A percentile compares a stretch with the other conserved stretches of the same genome.
Conservation (phyloP, 2,797 vertebrate genomes). For the Gallinago stenura region DNA sequence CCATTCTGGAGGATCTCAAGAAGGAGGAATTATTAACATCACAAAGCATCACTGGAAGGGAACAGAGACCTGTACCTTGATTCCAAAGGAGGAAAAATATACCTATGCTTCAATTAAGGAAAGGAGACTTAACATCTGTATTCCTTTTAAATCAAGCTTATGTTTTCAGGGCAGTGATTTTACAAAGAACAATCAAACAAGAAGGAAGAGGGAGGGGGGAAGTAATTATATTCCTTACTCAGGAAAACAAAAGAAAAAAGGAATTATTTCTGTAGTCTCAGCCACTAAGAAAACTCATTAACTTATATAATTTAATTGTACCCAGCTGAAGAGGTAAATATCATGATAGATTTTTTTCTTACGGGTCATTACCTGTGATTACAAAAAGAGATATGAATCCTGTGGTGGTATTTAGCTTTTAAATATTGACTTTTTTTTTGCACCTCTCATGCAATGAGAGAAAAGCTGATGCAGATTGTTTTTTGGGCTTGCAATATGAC, state of each 20-base stretch:
- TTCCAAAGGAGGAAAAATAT: background rate
- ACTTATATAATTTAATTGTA: conserved; percentile 43
- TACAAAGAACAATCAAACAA: background rate
- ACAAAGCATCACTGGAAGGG: background rate
- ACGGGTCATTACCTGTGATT: conserved; percentile 59
- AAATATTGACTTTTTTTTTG: conserved; percentile 49
- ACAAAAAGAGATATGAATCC: conserved; percentile 40
- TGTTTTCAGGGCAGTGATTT: conserved; percentile 2
- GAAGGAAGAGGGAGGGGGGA: background rate
- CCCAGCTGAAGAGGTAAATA: conserved; percentile 53
- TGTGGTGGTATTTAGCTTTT: conserved; percentile 33
- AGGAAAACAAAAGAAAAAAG: background rate
- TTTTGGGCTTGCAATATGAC: background rate
- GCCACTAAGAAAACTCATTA: conserved; percentile 40
- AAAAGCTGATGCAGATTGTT: background rate
- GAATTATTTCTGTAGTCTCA: conserved; percentile 4
- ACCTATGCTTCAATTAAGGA: background rate
- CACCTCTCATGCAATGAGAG: conserved; percentile 14
- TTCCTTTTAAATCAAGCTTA: conserved; percentile 30
- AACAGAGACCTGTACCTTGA: background rate
- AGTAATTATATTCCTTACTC: background rate
- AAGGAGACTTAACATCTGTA: background rate
- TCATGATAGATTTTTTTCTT: conserved; percentile 56
- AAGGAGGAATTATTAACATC: background rate
- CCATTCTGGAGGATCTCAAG: background rate